phyloP scores from a whole-genome alignment of 2,888 invertebrate species.

The Drosophila macrospina region DNA sequence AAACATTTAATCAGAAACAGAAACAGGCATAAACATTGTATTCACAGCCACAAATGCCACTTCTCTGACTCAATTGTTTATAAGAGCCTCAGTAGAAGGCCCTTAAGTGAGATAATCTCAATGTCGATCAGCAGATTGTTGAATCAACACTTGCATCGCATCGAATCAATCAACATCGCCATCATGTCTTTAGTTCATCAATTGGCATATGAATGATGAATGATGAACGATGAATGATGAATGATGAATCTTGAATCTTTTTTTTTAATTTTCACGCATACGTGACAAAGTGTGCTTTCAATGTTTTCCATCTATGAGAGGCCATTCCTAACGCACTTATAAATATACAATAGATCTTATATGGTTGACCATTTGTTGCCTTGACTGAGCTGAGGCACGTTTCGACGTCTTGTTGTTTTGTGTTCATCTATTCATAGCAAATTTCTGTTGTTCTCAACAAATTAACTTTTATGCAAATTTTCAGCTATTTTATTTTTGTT shows the following conservation, averaged over 20 bases:
- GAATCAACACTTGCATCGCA: background rate
- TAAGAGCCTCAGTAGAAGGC: background rate
- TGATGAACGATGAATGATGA: too few species aligned
- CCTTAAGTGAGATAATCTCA: background rate
- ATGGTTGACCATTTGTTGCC: constrained; percentile 29
- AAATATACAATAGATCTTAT: constrained; percentile 5
- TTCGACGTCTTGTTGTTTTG: constrained; percentile 40
- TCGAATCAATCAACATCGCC: constrained; percentile 3
- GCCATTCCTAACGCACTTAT: constrained; percentile 4
- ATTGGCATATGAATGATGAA: background rate
- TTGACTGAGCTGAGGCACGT: constrained; percentile 27
- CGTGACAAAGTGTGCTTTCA: constrained; percentile 51
- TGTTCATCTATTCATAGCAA: constrained; percentile 13
- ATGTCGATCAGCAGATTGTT: constrained; percentile 3
- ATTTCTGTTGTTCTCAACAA: constrained; percentile 3
- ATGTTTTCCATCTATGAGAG: constrained; percentile 23
- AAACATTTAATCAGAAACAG: constrained; percentile 57
- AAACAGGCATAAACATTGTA: constrained; percentile 17
- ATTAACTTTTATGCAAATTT: constrained; percentile 15
- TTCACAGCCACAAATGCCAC: background rate
- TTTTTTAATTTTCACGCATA: constrained; percentile 9
- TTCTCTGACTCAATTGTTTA: constrained; percentile 20
- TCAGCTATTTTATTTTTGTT: background rate
- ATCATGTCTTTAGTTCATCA: constrained; percentile 14
- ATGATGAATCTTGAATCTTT: background rate